A percentile compares a stretch with the other conserved stretches of the same genome.
Conservation (phyloP, 2,888 invertebrate genomes). For the Drosophila sordidula region DNA sequence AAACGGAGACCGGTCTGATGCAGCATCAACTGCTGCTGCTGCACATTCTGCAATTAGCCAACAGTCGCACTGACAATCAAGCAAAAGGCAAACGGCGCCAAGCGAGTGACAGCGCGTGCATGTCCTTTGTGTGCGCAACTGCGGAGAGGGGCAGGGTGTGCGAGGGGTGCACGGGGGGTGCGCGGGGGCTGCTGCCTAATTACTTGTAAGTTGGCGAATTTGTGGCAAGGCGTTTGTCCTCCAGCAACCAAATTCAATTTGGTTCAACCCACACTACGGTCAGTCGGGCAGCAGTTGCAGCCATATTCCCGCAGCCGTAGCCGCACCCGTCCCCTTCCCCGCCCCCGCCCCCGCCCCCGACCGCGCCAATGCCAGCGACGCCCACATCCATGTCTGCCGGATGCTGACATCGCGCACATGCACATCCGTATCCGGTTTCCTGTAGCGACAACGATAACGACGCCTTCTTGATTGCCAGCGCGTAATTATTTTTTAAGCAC, state of each 20-base stretch:
- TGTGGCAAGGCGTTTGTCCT: slow-evolving; percentile 73
- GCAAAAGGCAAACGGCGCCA: slow-evolving; percentile 38
- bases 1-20: slow-evolving; percentile 1
- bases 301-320: slow-evolving; percentile 1
- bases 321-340: not conserved
- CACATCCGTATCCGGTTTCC: slow-evolving; percentile 74
- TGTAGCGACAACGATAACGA: slow-evolving; percentile 63
- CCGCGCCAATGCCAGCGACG: slow-evolving; percentile 1
- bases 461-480: slow-evolving; percentile 74
- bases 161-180: not conserved
- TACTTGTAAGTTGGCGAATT: slow-evolving; percentile 83
- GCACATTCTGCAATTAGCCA: slow-evolving; percentile 78
- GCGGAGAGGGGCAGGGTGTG: not conserved
- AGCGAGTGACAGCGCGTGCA: slow-evolving; percentile 66
- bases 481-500: slow-evolving; percentile 81
- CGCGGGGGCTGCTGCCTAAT: slow-evolving; percentile 70
- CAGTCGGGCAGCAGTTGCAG: slow-evolving; percentile 26
- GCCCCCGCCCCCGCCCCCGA: not conserved
- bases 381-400: slow-evolving; percentile 49
- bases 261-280: slow-evolving; percentile 41
- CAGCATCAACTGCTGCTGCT: slow-evolving; percentile 15
- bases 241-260: slow-evolving; percentile 81
- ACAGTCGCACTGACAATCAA: slow-evolving; percentile 59
- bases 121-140: slow-evolving; percentile 52
- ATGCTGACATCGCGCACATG: slow-evolving; percentile 75